phyloP scores from a whole-genome alignment of 2,888 invertebrate genomes.

The Phalera bucephala region DNA sequence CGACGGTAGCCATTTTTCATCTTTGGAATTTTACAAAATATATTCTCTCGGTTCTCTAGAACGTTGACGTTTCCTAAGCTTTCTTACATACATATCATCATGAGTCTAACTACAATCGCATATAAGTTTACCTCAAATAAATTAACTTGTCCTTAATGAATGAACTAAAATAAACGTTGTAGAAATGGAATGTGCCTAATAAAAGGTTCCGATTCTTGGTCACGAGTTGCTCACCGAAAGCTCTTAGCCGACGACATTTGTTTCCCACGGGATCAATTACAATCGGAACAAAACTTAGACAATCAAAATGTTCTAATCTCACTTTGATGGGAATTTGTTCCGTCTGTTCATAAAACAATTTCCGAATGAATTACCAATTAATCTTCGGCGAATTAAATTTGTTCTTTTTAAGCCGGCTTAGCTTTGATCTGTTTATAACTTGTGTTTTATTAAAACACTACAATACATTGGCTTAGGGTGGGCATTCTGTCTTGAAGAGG shows the following conservation, averaged over 20 bases:
- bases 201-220: constrained; percentile 1
- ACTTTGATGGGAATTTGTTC: constrained; percentile 4
- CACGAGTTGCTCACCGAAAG: constrained; percentile 10
- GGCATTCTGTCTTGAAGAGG: too few species aligned
- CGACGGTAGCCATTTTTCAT: too few species aligned
- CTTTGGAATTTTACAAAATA: too few species aligned
- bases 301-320: constrained; percentile 6
- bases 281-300: constrained; percentile 11
- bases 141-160: too few species aligned
- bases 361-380: not conserved
- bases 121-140: too few species aligned
- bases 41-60: too few species aligned
- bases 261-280: constrained; percentile 15
- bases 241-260: constrained; percentile 12
- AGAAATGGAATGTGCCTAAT: not conserved
- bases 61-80: too few species aligned
- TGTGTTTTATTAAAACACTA: not conserved
- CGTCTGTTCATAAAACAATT: too few species aligned
- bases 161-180: not conserved
- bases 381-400: not conserved
- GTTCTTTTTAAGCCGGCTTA: not conserved
- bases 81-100: too few species aligned
- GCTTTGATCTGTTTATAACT: not conserved
- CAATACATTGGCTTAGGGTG: too few species aligned
- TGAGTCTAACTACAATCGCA: too few species aligned